Conservation (phyloP, 2,797 vertebrate species). For the Semaprochilodus insignis region DNA sequence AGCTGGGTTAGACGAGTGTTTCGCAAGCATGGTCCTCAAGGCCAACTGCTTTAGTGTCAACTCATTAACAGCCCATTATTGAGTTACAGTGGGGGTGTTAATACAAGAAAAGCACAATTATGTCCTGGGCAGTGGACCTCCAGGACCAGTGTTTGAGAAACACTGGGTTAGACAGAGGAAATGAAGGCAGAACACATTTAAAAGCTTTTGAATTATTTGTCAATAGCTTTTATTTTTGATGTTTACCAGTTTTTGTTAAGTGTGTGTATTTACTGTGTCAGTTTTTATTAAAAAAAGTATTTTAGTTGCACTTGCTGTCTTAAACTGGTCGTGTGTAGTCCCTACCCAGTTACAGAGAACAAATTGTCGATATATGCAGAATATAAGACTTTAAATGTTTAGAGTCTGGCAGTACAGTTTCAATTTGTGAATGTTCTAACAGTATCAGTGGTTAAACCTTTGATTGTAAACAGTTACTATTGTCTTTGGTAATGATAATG, state of each 20-base stretch:
- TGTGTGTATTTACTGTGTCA: background rate
- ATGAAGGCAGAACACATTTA: background rate
- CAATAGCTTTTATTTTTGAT: background rate
- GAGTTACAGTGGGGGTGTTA: too few species aligned
- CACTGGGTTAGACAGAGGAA: background rate
- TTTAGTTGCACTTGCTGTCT: conserved; percentile 20
- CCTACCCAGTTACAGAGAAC: background rate
- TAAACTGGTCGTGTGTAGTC: background rate
- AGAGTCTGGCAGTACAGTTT: background rate
- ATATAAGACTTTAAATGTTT: background rate
- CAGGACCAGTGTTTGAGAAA: too few species aligned
- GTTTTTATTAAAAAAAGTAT: background rate
- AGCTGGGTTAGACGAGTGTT: background rate
- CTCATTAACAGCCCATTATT: too few species aligned
- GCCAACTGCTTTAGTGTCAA: too few species aligned
- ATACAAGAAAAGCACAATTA: too few species aligned
- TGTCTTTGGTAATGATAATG: background rate
- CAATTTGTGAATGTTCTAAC: conserved; percentile 13
- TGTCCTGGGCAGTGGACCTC: too few species aligned
- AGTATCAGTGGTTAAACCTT: background rate
- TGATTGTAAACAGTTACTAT: background rate
- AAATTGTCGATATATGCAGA: background rate
- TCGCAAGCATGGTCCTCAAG: too few species aligned
- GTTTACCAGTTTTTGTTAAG: background rate
- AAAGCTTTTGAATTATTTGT: background rate